Conservation (phyloP, 2,888 invertebrate genomes). For the Nesidiocoris tenuis region DNA sequence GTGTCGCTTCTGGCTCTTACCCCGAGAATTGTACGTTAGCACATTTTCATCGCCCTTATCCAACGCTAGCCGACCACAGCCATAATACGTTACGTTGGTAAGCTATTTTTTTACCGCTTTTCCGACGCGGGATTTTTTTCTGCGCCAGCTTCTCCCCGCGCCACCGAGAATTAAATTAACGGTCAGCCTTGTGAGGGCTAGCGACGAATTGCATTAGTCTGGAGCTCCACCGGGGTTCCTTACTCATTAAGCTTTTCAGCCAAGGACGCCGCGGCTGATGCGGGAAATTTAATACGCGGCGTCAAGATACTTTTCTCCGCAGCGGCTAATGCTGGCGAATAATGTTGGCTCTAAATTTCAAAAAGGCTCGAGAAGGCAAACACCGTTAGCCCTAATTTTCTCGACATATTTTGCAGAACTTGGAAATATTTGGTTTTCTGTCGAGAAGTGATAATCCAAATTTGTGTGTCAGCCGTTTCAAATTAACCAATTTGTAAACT, state of each 20-base stretch:
- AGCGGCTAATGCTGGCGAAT: neutral
- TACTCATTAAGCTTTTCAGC: neutral
- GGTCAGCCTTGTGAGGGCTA: neutral
- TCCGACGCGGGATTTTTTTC: neutral
- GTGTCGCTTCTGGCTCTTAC: too few relatives aligned
- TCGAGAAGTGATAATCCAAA: too few relatives aligned
- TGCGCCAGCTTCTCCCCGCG: neutral
- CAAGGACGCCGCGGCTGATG: neutral
- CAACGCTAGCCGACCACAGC: neutral
- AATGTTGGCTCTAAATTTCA: neutral
- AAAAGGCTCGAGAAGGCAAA: neutral
- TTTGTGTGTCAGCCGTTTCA: too few relatives aligned
- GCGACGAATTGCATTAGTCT: neutral
- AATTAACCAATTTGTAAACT: too few relatives aligned
- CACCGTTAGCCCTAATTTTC: neutral
- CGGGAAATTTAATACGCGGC: neutral
- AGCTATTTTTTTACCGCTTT: neutral
- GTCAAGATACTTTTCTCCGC: neutral
- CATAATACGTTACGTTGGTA: neutral
- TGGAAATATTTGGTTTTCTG: too few relatives aligned
- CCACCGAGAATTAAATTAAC: neutral
- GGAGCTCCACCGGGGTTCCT: neutral
- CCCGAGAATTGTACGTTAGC: too few relatives aligned
- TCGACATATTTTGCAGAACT: too few relatives aligned
- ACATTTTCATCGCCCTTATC: too few relatives aligned